Conservation (phyloP, 2,113 vertebrate genomes). For the Pelmatolapia mariae region DNA sequence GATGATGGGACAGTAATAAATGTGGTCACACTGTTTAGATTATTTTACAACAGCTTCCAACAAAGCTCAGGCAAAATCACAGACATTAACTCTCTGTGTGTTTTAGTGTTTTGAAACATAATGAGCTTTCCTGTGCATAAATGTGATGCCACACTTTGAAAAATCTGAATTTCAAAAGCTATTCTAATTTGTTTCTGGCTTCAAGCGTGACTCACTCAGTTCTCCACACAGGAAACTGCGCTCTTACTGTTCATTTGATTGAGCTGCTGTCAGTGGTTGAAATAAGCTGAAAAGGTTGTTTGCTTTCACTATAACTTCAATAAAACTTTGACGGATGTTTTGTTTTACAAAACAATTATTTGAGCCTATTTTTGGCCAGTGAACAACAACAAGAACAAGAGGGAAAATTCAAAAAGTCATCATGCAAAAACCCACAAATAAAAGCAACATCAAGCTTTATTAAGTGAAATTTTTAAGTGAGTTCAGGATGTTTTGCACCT, state of each 20-base stretch:
- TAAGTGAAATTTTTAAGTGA: not conserved
- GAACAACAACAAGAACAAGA: not conserved
- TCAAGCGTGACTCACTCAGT: not conserved
- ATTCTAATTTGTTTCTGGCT: not conserved
- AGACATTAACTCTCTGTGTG: not conserved
- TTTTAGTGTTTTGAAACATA: not conserved
- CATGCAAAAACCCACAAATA: not conserved
- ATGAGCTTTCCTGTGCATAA: not conserved
- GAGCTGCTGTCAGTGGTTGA: not conserved
- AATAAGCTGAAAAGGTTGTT: not conserved
- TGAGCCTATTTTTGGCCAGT: not conserved
- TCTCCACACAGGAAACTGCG: not conserved
- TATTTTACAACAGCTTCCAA: not conserved
- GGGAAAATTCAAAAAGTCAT: not conserved
- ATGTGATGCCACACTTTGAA: not conserved
- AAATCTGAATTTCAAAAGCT: not conserved
- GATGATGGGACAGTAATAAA: not conserved
- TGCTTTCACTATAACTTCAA: not conserved
- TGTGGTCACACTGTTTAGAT: not conserved
- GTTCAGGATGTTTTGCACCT: not conserved
- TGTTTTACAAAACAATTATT: not conserved
- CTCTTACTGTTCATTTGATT: not conserved
- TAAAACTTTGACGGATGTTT: not conserved
- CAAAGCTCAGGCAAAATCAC: not conserved
- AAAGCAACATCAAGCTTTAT: not conserved